Conservation (phyloP, 1,140 invertebrate species). For the Phenacoccus solenopsis region DNA sequence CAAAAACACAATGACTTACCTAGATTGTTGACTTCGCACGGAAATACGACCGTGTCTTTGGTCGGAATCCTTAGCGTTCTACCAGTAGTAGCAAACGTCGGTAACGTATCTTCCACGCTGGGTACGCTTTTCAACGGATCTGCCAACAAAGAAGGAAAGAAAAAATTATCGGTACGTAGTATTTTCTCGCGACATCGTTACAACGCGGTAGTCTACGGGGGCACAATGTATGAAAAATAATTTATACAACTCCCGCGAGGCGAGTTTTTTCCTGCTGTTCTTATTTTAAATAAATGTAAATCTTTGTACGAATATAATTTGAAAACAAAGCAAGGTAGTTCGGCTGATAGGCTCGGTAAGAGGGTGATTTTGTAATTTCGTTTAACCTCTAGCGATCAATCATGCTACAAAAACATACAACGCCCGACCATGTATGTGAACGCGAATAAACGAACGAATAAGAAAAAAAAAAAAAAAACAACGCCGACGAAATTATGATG, state of each 20-base stretch:
- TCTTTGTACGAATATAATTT: neutral
- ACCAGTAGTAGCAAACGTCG: slow-evolving; percentile 37
- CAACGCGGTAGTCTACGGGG: neutral
- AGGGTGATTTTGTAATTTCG: neutral
- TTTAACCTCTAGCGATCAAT: slow-evolving; percentile 6
- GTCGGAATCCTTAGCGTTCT: slow-evolving; percentile 32
- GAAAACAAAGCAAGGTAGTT: neutral
- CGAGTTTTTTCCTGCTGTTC: neutral
- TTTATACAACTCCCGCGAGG: neutral
- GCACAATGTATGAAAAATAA: neutral
- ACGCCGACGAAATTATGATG: neutral
- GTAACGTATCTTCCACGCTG: slow-evolving; percentile 22
- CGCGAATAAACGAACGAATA: neutral
- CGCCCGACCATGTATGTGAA: neutral
- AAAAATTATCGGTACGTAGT: too few species aligned
- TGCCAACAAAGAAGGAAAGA: neutral
- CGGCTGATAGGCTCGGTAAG: neutral
- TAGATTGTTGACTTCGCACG: slow-evolving; percentile 34
- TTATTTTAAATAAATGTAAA: neutral
- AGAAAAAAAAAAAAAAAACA: neutral
- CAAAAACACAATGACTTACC: too few species aligned
- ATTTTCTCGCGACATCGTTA: too few species aligned
- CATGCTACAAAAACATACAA: neutral
- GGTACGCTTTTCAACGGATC: neutral
- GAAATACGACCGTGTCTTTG: slow-evolving; percentile 34